Base-by-base conservation (phyloP, 1,140 invertebrate genomes). In the Euwallacea fornicatus region DNA sequence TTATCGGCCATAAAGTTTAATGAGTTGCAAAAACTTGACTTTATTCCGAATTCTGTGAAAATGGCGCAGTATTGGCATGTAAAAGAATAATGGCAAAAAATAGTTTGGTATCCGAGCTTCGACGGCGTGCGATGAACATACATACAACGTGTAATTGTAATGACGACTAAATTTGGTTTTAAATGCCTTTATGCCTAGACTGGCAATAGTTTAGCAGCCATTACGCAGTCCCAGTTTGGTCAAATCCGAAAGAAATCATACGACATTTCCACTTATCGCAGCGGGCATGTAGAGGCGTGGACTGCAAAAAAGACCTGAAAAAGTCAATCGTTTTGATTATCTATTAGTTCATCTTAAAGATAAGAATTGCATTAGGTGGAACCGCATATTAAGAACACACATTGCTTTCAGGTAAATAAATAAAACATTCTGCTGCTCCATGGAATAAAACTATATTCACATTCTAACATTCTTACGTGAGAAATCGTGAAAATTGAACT, bases 41-140 rank as follows among this genome's bases (percentile, higher is more conserved):
- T 43, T 41, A 56, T 66, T 66, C 64, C 47, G 13, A 54, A 66
- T 66, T 66, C 64, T 54, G 47, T 8, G 64, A 66, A 66, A 66
- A 66, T 58, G 64, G 16, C 64, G 64, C 15, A 66, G 55, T 66
- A 66, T 66, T 66, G 54, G 53, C 41, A 54, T 41, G 55, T 13
- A 8, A 55, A 16, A 66, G 54, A 66, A 66, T 13, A 42, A 46
- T 11, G 42, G 10, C 54, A 66, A 66, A 66, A 66, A 9, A 9
- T 7, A 46, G 13, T 46, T 53, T 47, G 61, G 61, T 64, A 66
- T 42, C 42, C 16, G 46, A 65, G 13, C 62, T 50, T 53, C 50
- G 46, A 54, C 64, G 43, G 54, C 59, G 61, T 69, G 66, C 53
- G 66, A 69, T 60, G 58, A 69, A 69, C 66, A 69, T 69, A 69